A percentile compares a stretch with the other conserved stretches of the same genome.
Conservation (phyloP, 1,140 invertebrate genomes). For the Megalopta genalis region DNA sequence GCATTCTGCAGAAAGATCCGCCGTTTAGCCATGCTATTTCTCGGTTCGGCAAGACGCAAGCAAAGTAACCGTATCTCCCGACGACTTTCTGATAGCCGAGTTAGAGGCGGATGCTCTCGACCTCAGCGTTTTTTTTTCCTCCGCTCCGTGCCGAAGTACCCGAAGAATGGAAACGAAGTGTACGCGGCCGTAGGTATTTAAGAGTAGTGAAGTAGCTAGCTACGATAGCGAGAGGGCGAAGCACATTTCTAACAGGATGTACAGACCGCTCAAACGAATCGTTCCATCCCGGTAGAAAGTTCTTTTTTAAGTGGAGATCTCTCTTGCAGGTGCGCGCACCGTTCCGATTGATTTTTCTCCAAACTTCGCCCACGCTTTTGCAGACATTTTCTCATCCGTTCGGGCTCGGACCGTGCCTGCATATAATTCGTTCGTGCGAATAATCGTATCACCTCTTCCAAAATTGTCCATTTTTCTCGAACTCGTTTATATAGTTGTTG, state of each 20-base stretch:
- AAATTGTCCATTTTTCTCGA: too few relatives aligned
- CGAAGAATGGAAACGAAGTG: constrained; percentile 48
- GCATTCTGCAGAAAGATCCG: too few relatives aligned
- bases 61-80: constrained; percentile 15
- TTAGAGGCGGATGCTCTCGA: constrained; percentile 40
- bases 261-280: background rate
- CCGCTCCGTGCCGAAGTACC: constrained; percentile 46
- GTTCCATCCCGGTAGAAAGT: background rate
- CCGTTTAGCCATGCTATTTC: background rate
- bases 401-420: background rate
- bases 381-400: background rate
- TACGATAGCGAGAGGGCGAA: background rate
- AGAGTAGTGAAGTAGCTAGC: constrained; percentile 1
- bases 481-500: too few relatives aligned
- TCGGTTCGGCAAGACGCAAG: background rate
- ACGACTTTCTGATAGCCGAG: constrained; percentile 24
- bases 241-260: background rate
- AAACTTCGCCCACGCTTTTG: background rate
- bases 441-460: too few relatives aligned
- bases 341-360: background rate
- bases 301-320: background rate
- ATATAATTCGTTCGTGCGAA: too few relatives aligned
- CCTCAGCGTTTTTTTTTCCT: constrained; percentile 38
- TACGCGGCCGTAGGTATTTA: constrained; percentile 23
- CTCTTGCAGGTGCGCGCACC: background rate